A percentile compares a stretch with the other conserved stretches of the same genome.
These are phyloP conservation scores for Sacculina carcini DNA, from an alignment of 2,888 invertebrate genomes.

Conservation along the genomic window DNA sequence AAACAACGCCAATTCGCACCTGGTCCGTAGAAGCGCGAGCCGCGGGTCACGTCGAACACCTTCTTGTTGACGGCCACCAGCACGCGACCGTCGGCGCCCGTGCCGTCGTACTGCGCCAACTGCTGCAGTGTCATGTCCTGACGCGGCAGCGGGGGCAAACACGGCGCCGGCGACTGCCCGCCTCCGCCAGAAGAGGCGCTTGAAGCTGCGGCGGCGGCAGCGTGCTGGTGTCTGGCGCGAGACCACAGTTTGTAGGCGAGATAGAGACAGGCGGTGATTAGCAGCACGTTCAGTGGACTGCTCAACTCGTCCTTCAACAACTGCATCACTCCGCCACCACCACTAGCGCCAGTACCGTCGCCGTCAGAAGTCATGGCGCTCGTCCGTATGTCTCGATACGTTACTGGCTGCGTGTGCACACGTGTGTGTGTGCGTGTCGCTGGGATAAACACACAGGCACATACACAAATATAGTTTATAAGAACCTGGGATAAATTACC, in stretches of 20 bases:
- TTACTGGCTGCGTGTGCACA: no score
- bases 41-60: constrained; percentile 79
- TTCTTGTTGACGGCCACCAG: constrained; percentile 78
- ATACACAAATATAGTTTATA: no score
- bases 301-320: neutral
- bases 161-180: constrained; percentile 28
- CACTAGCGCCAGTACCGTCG: no score
- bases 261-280: constrained; percentile 19
- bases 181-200: constrained; percentile 32
- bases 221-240: neutral
- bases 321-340: neutral
- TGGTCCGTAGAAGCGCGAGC: constrained; percentile 75
- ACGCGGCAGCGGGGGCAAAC: constrained; percentile 49
- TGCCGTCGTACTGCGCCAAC: constrained; percentile 60
- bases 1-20: constrained; percentile 39
- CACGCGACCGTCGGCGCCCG: constrained; percentile 56
- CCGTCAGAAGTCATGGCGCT: no score
- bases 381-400: no score
- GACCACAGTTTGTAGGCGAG: constrained; percentile 20
- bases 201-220: neutral
- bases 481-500: no score
- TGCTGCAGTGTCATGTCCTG: constrained; percentile 73
- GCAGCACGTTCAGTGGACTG: constrained; percentile 17
- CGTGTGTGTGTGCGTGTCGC: no score
- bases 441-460: no score